A percentile compares a stretch with the other conserved stretches of the same genome.
These are phyloP conservation scores for Salarias fasciatus DNA, from an alignment of 2,797 vertebrate species.

Conservation along the genomic window DNA sequence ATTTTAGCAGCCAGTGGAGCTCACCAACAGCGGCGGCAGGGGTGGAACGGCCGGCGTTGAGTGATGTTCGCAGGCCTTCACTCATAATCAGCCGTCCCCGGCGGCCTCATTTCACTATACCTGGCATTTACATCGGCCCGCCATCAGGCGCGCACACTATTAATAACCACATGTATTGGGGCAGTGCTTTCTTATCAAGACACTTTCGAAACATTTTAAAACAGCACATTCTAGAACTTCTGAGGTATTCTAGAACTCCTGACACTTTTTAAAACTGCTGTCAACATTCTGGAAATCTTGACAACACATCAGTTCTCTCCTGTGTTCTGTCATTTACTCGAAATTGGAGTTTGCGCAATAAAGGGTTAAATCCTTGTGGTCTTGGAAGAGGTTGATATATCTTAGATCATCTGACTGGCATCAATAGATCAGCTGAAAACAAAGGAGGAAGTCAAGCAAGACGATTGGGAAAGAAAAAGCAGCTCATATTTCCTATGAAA, in stretches of 20 bases:
- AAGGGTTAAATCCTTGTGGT: conserved; percentile 2
- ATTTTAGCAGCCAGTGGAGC: conserved; percentile 76
- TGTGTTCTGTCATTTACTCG: no score
- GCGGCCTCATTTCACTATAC: conserved; percentile 70
- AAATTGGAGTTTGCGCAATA: no score
- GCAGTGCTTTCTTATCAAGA: conserved; percentile 36
- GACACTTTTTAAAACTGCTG: no score
- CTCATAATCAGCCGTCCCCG: conserved; percentile 64
- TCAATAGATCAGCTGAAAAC: conserved; percentile 35
- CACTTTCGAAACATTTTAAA: not conserved
- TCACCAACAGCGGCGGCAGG: conserved; percentile 57
- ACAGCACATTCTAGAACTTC: no score
- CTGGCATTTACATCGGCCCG: conserved; percentile 62
- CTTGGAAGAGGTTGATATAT: conserved; percentile 18
- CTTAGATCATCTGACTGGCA: conserved; percentile 32
- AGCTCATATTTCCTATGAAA: conserved; percentile 36
- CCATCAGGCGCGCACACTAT: conserved; percentile 44
- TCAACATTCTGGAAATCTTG: no score
- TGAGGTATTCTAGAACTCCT: no score
- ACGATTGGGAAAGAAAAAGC: conserved; percentile 30
- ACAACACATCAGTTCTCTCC: no score
- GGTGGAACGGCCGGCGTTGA: conserved; percentile 66
- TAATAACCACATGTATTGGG: conserved; percentile 55
- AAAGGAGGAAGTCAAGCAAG: conserved; percentile 52
- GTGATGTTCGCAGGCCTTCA: conserved; percentile 73